Evolutionary conservation across 2,888 invertebrate genomes (phyloP).

Genomic region (Synergus umbraculus): DNA sequence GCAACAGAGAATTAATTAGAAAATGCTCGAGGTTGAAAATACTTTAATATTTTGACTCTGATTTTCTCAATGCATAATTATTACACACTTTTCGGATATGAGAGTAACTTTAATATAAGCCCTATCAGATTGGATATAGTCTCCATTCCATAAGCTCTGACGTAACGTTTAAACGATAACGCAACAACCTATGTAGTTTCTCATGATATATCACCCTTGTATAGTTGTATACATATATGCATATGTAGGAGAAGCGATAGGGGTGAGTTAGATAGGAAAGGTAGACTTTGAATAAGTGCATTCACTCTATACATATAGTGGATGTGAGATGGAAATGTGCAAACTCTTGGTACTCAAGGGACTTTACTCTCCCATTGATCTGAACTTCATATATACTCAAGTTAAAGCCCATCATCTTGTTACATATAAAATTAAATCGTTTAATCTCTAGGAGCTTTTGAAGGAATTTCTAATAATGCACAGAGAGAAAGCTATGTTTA

Average conservation of each 20-base stretch:
- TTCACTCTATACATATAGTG: conserved; percentile 14
- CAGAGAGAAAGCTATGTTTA: no score
- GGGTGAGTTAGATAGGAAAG: conserved; percentile 35
- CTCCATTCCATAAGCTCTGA: background rate
- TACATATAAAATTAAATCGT: background rate
- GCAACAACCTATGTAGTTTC: conserved; percentile 15
- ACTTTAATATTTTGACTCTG: no score
- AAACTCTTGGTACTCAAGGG: conserved; percentile 32
- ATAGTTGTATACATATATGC: background rate
- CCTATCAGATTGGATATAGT: no score
- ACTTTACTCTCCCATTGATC: conserved; percentile 14
- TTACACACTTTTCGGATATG: background rate
- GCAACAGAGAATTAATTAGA: no score
- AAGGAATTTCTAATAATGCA: no score
- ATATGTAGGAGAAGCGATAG: conserved; percentile 11
- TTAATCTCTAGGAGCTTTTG: background rate
- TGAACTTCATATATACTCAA: conserved; percentile 12
- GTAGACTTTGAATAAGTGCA: conserved; percentile 41
- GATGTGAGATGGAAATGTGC: conserved; percentile 13
- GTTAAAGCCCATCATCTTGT: background rate
- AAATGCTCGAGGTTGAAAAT: no score
- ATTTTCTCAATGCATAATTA: no score
- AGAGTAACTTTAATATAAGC: no score
- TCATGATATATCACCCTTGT: conserved; percentile 27
- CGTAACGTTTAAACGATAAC: conserved; percentile 28